phyloP scores from a whole-genome alignment of 1,140 invertebrate species.

The Drosophila saltans region DNA sequence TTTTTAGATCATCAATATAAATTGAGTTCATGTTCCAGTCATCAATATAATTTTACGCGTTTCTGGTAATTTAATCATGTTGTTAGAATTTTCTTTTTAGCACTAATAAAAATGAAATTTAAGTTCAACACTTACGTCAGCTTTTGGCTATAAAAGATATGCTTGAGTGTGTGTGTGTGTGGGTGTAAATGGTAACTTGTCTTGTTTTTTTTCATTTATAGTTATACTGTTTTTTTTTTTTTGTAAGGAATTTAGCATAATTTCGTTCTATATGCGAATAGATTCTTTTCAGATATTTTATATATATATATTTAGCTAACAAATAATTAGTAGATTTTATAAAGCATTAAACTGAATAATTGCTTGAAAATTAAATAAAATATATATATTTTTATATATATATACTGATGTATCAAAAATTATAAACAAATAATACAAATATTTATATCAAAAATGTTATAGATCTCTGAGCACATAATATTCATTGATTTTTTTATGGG shows the following conservation, averaged over 20 bases:
- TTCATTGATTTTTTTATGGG: conserved; percentile 16
- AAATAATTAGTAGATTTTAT: conserved; percentile 53
- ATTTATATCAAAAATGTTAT: conserved; percentile 42
- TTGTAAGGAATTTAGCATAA: conserved; percentile 75
- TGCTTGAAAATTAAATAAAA: conserved; percentile 52
- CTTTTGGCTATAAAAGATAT: conserved; percentile 59
- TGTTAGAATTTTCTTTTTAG: conserved; percentile 45
- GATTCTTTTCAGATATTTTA: conserved; percentile 32
- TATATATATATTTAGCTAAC: conserved; percentile 54
- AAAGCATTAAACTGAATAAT: conserved; percentile 61
- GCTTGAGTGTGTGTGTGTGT: conserved; percentile 50
- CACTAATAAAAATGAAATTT: conserved; percentile 74
- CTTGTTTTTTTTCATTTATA: conserved; percentile 30
- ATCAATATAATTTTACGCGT: conserved; percentile 73
- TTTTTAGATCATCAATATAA: not conserved
- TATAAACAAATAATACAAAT: conserved; percentile 26
- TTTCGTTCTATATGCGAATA: conserved; percentile 79
- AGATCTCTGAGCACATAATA: conserved; percentile 41
- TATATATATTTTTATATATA: conserved; percentile 24
- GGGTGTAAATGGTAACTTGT: conserved; percentile 23
- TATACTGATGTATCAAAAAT: conserved; percentile 7
- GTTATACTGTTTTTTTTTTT: conserved; percentile 26
- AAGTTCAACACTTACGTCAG: conserved; percentile 82
- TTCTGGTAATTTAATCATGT: conserved; percentile 45
- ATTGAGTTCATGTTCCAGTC: conserved; percentile 22